Percentiles rank a stretch among this genome's conserved stretches.
phyloP scores from a whole-genome alignment of 1,140 invertebrate species.

The Pseudoatta argentina region DNA sequence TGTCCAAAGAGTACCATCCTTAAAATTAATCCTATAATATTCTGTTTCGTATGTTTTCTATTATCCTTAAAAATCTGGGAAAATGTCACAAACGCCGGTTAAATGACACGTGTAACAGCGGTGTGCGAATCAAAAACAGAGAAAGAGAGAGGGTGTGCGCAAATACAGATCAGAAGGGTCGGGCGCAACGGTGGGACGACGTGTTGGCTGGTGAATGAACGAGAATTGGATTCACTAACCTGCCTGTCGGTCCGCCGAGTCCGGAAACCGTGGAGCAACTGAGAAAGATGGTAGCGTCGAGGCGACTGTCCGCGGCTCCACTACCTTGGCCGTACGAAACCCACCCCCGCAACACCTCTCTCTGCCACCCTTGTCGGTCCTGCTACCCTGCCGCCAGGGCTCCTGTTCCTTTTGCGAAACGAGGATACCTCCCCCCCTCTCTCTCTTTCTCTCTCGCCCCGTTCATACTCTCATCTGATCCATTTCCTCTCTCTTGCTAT shows the following conservation, averaged over 20 bases:
- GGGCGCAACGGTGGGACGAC: constrained; percentile 57
- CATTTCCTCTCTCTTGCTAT: not conserved
- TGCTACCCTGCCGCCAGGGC: constrained; percentile 43
- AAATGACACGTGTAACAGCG: constrained; percentile 21
- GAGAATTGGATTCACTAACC: constrained; percentile 74
- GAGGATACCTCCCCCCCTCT: constrained; percentile 24
- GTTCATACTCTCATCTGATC: constrained; percentile 18
- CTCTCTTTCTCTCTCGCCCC: constrained; percentile 32
- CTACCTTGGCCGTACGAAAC: constrained; percentile 67
- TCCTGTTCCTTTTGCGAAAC: constrained; percentile 55
- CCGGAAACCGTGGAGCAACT: constrained; percentile 74
- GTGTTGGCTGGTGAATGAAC: constrained; percentile 73
- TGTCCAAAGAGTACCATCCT: not conserved
- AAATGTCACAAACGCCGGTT: not conserved
- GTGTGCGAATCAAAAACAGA: constrained; percentile 14
- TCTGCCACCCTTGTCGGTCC: constrained; percentile 20
- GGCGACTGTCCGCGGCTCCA: constrained; percentile 65
- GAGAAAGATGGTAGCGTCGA: constrained; percentile 73
- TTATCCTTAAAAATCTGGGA: not conserved
- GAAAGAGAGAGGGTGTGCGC: constrained; percentile 38
- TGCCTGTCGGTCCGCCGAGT: constrained; percentile 71
- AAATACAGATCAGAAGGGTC: constrained; percentile 45
- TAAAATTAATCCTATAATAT: too few relatives aligned
- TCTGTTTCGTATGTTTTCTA: not conserved
- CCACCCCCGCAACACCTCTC: constrained; percentile 33